Percentiles rank a stretch among this genome's conserved stretches.
phyloP scores from a whole-genome alignment of 2,113 vertebrate genomes.

The Hydrochoerus hydrochaeris region DNA sequence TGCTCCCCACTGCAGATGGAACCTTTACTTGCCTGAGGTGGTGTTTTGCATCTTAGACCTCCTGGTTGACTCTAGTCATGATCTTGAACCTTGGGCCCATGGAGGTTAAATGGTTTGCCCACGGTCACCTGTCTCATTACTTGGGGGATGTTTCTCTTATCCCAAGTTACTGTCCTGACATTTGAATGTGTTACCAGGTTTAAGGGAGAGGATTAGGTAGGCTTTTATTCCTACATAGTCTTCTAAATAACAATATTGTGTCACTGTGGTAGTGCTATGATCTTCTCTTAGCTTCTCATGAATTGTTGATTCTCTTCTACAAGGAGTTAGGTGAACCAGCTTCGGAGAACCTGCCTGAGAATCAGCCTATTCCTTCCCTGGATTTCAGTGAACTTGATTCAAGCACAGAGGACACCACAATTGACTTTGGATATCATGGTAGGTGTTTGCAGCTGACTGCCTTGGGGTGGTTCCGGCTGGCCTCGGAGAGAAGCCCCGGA shows the following conservation, averaged over 20 bases:
- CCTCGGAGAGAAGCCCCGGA: background rate
- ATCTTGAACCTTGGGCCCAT: background rate
- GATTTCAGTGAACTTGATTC: conserved; percentile 16
- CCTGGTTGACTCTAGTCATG: background rate
- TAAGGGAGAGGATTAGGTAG: background rate
- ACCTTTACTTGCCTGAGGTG: background rate
- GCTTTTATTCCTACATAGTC: background rate
- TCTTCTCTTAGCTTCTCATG: background rate
- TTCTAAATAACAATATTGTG: background rate
- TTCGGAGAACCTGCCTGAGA: conserved; percentile 63
- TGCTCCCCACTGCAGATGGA: accelerated
- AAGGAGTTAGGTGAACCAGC: conserved; percentile 82
- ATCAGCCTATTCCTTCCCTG: conserved; percentile 64
- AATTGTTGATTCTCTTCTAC: conserved; percentile 60
- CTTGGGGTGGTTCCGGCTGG: background rate
- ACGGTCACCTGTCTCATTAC: background rate
- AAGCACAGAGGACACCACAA: conserved; percentile 31
- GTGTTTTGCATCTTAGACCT: background rate
- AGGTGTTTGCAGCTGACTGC: conserved; percentile 55
- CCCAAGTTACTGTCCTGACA: background rate
- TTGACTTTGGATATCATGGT: conserved; percentile 82
- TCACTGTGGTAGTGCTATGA: background rate
- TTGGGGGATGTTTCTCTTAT: background rate
- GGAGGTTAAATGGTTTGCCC: background rate
- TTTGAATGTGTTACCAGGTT: background rate